These are phyloP conservation scores for Pachyramphus minor DNA, from an alignment of 2,113 vertebrate species.

Conservation along the genomic window DNA sequence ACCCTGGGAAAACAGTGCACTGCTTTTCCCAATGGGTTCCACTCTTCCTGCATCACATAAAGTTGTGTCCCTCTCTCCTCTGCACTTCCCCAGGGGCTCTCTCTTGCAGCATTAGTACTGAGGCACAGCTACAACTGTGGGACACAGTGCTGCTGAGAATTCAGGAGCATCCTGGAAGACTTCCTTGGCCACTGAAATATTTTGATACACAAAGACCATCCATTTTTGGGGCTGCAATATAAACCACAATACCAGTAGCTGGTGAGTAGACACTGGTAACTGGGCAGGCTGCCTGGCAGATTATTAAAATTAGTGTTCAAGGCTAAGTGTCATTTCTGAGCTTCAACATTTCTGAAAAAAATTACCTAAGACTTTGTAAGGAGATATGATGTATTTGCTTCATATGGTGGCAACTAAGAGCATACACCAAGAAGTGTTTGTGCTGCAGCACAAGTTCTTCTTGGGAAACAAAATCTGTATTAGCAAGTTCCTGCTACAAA, in stretches of 20 bases:
- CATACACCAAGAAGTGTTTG: background rate
- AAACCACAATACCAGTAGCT: background rate
- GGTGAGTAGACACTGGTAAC: background rate
- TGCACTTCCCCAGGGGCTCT: background rate
- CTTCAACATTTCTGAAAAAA: background rate
- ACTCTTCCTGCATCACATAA: background rate
- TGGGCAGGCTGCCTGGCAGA: background rate
- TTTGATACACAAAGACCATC: background rate
- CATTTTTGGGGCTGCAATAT: background rate
- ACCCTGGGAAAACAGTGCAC: fast-evolving
- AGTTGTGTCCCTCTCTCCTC: background rate
- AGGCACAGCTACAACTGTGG: background rate
- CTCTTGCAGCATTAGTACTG: fast-evolving
- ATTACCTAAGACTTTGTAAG: background rate
- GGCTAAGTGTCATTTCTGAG: background rate
- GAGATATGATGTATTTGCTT: background rate
- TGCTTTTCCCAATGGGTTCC: background rate
- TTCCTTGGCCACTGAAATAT: background rate
- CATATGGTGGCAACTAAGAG: background rate
- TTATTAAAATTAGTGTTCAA: background rate
- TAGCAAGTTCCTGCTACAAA: background rate
- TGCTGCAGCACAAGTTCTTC: background rate
- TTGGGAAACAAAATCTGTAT: background rate
- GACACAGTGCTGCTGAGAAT: background rate
- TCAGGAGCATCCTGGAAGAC: background rate